phyloP scores from a whole-genome alignment of 1,140 invertebrate genomes.

The Eurosta solidaginis region DNA sequence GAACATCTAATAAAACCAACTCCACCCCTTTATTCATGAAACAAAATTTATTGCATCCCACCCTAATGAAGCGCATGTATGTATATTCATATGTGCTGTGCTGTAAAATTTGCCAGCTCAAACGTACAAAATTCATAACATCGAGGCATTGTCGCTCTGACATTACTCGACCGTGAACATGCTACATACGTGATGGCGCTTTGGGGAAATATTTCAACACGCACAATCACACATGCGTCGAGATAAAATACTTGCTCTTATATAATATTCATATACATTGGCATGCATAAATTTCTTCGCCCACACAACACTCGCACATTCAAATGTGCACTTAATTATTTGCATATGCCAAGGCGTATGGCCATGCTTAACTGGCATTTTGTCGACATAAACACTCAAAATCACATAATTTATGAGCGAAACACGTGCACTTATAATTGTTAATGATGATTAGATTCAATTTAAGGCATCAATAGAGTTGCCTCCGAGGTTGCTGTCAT shows the following conservation, averaged over 20 bases:
- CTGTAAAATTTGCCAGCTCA: conserved; percentile 20
- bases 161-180: background rate
- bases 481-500: conserved; percentile 34
- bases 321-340: conserved; percentile 55
- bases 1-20: no score
- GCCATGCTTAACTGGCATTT: conserved; percentile 33
- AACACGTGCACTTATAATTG: conserved; percentile 40
- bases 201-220: conserved; percentile 37
- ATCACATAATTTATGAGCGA: background rate
- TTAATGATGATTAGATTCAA: conserved; percentile 61
- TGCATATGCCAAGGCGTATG: conserved; percentile 58
- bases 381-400: background rate
- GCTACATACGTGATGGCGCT: conserved; percentile 33
- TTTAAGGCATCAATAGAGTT: conserved; percentile 60
- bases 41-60: no score
- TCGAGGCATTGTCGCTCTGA: background rate
- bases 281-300: background rate
- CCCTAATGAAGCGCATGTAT: background rate
- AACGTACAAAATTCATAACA: conserved; percentile 32
- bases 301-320: background rate
- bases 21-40: no score
- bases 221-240: background rate
- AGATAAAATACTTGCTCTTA: conserved; percentile 13
- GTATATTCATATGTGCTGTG: background rate
- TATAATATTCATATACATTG: background rate